phyloP scores from a whole-genome alignment of 2,888 invertebrate species.

The Pheosia gnoma region DNA sequence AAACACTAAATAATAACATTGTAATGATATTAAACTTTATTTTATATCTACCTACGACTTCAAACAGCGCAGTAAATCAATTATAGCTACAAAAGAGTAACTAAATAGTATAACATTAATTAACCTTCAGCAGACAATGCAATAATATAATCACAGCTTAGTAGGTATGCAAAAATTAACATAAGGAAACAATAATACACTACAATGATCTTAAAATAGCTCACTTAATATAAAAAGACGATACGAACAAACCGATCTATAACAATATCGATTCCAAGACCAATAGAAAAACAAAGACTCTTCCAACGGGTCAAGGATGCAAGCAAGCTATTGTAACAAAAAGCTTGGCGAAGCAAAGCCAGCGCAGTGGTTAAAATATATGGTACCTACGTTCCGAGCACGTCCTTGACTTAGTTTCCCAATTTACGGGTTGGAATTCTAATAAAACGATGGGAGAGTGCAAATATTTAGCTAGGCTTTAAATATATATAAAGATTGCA shows the following conservation, averaged over 20 bases:
- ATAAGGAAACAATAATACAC: background rate
- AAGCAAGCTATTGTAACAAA: background rate
- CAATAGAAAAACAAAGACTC: background rate
- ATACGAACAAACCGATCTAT: background rate
- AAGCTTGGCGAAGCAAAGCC: background rate
- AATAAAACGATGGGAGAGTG: background rate
- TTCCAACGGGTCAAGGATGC: background rate
- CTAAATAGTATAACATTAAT: slow-evolving; percentile 8
- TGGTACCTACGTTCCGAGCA: background rate
- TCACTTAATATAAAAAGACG: background rate
- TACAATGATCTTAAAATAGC: background rate
- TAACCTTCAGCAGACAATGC: slow-evolving; percentile 22
- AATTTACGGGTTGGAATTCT: background rate
- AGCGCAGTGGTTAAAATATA: background rate
- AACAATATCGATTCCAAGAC: background rate
- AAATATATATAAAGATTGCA: background rate
- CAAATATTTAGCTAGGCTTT: background rate
- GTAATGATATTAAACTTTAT: no score
- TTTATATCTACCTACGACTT: no score
- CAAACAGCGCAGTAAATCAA: background rate
- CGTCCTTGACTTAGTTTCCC: slow-evolving; percentile 4
- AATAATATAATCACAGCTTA: background rate
- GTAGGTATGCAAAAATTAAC: background rate
- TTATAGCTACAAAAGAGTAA: background rate
- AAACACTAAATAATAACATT: no score